phyloP scores from a whole-genome alignment of 2,113 vertebrate genomes.

The Pogona vitticeps region DNA sequence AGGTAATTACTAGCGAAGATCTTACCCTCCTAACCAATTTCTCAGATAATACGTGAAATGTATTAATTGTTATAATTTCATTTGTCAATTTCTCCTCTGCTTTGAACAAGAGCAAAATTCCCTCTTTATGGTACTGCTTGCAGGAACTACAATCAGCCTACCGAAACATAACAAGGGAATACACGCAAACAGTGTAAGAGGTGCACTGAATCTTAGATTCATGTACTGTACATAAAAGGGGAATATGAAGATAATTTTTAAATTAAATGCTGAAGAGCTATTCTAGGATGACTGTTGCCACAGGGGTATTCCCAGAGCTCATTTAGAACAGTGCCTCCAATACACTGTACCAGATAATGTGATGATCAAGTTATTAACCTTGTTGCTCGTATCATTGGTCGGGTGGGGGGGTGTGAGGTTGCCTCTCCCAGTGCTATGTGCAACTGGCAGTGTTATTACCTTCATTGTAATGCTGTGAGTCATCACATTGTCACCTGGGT shows the following conservation, averaged over 20 bases:
- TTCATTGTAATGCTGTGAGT: not conserved
- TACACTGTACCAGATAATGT: rapidly evolving
- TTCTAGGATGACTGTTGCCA: not conserved
- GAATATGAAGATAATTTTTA: constrained; percentile 17
- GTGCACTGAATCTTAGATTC: not conserved
- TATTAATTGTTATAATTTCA: not conserved
- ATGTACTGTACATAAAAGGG: not conserved
- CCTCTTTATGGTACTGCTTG: not conserved
- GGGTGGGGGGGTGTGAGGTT: not conserved
- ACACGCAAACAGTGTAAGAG: not conserved
- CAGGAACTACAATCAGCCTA: constrained; percentile 8
- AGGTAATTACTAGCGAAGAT: not conserved
- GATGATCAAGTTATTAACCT: constrained; percentile 38
- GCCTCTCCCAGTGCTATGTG: not conserved
- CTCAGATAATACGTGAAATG: not conserved
- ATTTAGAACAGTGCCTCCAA: rapidly evolving
- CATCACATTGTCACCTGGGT: constrained; percentile 47
- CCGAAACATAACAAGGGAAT: not conserved
- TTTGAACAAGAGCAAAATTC: not conserved
- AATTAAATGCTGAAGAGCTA: not conserved
- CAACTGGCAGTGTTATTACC: not conserved
- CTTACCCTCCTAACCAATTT: too few relatives aligned
- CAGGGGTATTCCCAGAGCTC: constrained; percentile 8
- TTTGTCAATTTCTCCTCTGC: not conserved
- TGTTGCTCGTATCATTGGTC: not conserved